Evolutionary conservation across 2,113 vertebrate species (phyloP).

Genomic region (Nesoenas mayeri): DNA sequence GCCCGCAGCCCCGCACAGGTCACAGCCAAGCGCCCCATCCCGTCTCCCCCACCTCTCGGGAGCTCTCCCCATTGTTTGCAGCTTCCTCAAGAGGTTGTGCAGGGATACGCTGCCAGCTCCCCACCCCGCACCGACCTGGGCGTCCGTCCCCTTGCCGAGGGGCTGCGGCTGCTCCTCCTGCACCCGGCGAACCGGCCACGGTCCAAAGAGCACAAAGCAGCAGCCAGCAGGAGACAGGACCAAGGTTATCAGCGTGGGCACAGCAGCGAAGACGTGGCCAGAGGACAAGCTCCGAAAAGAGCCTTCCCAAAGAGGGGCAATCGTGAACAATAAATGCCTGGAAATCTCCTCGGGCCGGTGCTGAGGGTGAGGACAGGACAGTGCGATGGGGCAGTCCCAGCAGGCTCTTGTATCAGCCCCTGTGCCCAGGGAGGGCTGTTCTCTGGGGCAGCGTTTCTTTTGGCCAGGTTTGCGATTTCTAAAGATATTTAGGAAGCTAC

Average conservation of each 20-base stretch:
- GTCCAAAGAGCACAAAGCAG: not conserved
- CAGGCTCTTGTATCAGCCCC: not conserved
- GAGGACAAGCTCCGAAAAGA: not conserved
- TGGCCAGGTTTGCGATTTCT: not conserved
- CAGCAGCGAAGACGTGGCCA: not conserved
- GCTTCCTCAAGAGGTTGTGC: fast-evolving
- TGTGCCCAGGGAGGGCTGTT: not conserved
- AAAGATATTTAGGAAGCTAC: not conserved
- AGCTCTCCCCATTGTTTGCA: not conserved
- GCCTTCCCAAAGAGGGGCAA: not conserved
- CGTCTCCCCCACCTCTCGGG: not conserved
- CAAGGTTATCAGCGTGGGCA: fast-evolving
- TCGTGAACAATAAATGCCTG: not conserved
- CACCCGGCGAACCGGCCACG: fast-evolving
- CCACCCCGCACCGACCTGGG: not conserved
- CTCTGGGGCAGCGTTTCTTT: not conserved
- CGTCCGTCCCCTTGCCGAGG: no score
- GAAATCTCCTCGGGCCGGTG: fast-evolving
- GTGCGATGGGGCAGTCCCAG: fast-evolving
- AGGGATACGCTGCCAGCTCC: not conserved
- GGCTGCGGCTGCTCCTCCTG: not conserved
- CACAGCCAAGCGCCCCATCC: not conserved
- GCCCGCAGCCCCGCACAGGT: no score
- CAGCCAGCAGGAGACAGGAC: not conserved
- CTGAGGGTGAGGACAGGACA: not conserved